Evolutionary conservation across 2,113 vertebrate genomes (phyloP).

Genomic region (Eclectus roratus): DNA sequence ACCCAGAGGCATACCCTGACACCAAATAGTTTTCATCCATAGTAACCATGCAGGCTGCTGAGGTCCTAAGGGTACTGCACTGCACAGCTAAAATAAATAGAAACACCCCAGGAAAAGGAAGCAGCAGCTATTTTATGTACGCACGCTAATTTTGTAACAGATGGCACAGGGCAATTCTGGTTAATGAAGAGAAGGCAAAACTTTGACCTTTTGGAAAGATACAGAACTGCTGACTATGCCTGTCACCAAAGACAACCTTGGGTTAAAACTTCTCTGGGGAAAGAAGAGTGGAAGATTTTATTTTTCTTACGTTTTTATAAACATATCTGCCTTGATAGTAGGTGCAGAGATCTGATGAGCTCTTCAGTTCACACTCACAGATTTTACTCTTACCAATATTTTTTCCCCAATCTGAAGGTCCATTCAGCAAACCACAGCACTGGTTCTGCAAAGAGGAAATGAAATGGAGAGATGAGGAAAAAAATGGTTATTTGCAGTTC

Average conservation of each 20-base stretch:
- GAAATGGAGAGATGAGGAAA: neutral
- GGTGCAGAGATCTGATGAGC: neutral
- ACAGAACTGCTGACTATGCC: neutral
- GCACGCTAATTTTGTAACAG: neutral
- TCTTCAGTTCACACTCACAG: neutral
- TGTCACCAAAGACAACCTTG: neutral
- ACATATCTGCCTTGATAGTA: fast-evolving
- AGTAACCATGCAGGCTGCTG: neutral
- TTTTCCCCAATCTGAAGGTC: conserved; percentile 62
- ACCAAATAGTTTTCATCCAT: neutral
- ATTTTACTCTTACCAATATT: neutral
- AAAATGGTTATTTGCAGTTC: neutral
- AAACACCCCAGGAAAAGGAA: neutral
- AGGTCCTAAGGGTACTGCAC: neutral
- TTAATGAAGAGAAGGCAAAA: neutral
- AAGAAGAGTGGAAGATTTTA: neutral
- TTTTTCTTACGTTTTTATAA: conserved; percentile 33
- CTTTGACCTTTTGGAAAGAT: neutral
- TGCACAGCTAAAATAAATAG: neutral
- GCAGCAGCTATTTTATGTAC: neutral
- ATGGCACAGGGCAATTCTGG: neutral
- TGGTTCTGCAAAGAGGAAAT: conserved; percentile 57
- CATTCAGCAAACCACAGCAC: conserved; percentile 72
- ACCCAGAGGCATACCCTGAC: neutral
- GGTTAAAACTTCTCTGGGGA: neutral